phyloP scores from a whole-genome alignment of 1,140 invertebrate genomes.

The Papilio xuthus region DNA sequence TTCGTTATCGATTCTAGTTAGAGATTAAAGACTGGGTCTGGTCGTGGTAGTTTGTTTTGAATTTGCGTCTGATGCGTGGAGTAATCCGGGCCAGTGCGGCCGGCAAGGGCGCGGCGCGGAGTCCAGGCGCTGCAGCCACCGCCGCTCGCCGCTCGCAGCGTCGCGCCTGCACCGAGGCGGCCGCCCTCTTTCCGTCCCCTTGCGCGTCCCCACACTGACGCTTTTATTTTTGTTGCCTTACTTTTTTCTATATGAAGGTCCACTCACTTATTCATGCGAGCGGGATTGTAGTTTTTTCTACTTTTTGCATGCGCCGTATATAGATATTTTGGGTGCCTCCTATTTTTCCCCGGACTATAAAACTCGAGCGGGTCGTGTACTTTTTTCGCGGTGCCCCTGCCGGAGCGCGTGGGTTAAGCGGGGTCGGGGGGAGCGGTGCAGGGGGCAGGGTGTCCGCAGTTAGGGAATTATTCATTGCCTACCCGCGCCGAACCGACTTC shows the following conservation, averaged over 20 bases:
- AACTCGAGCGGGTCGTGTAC: slow-evolving; percentile 74
- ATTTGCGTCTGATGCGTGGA: slow-evolving; percentile 29
- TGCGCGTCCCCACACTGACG: slow-evolving; percentile 57
- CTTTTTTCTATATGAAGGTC: slow-evolving; percentile 79
- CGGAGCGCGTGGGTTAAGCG: slow-evolving; percentile 60
- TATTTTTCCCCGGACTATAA: slow-evolving; percentile 80
- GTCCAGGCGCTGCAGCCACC: slow-evolving; percentile 41
- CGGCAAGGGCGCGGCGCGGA: not conserved
- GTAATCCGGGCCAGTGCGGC: slow-evolving; percentile 32
- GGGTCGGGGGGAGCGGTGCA: slow-evolving; percentile 9
- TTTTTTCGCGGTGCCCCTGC: slow-evolving; percentile 75
- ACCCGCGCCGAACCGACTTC: slow-evolving; percentile 76
- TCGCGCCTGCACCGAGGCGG: slow-evolving; percentile 46
- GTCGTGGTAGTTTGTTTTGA: slow-evolving; percentile 24
- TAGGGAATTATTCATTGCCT: slow-evolving; percentile 81
- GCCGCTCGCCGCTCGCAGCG: slow-evolving; percentile 31
- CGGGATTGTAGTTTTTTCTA: slow-evolving; percentile 79
- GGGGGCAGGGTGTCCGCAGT: slow-evolving; percentile 74
- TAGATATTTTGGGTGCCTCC: slow-evolving; percentile 80
- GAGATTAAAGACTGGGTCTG: slow-evolving; percentile 15
- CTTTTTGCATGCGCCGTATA: slow-evolving; percentile 75
- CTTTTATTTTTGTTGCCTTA: slow-evolving; percentile 73
- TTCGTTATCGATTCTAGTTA: slow-evolving; percentile 18
- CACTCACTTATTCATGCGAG: slow-evolving; percentile 80
- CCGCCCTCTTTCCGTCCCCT: slow-evolving; percentile 56